Percentiles rank a stretch among this genome's conserved stretches.
Evolutionary conservation across 2,797 vertebrate genomes (phyloP).

Genomic region (Centropyge bicolor): DNA sequence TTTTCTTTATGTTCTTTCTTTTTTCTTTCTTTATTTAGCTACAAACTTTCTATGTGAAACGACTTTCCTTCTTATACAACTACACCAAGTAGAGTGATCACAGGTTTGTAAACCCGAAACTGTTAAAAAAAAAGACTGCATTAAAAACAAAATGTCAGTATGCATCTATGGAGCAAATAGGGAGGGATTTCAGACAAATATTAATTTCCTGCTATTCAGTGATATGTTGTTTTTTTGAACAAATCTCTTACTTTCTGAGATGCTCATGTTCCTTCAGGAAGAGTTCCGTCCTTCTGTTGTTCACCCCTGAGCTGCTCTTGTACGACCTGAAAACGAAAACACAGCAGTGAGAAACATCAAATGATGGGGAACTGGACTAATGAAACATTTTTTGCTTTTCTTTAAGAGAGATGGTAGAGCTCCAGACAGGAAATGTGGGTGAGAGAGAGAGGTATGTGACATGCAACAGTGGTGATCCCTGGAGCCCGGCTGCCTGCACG

Average conservation of each 20-base stretch:
- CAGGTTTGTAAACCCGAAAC: not conserved
- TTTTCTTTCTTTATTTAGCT: conserved; percentile 1
- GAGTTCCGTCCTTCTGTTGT: conserved; percentile 93
- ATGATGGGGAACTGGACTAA: not conserved
- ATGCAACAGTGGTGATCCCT: not conserved
- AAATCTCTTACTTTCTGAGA: conserved; percentile 88
- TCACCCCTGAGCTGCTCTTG: conserved; percentile 91
- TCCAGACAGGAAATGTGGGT: not conserved
- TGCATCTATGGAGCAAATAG: too few species aligned
- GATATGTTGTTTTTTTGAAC: not conserved
- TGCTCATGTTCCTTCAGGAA: conserved; percentile 95
- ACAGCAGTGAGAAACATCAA: conserved; percentile 2
- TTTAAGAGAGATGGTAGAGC: not conserved
- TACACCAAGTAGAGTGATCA: not conserved
- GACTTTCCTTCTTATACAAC: not conserved
- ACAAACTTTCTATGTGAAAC: not conserved
- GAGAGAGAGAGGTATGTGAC: not conserved
- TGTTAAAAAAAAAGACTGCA: too few species aligned
- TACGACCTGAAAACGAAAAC: conserved; percentile 84
- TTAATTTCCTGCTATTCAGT: not conserved
- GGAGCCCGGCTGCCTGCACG: too few species aligned
- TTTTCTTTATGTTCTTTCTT: conserved; percentile 8
- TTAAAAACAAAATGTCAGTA: too few species aligned
- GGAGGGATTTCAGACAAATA: not conserved
- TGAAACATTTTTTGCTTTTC: not conserved